These are phyloP conservation scores for Tridacna crocea DNA, from an alignment of 2,888 invertebrate species.

Conservation along the genomic window DNA sequence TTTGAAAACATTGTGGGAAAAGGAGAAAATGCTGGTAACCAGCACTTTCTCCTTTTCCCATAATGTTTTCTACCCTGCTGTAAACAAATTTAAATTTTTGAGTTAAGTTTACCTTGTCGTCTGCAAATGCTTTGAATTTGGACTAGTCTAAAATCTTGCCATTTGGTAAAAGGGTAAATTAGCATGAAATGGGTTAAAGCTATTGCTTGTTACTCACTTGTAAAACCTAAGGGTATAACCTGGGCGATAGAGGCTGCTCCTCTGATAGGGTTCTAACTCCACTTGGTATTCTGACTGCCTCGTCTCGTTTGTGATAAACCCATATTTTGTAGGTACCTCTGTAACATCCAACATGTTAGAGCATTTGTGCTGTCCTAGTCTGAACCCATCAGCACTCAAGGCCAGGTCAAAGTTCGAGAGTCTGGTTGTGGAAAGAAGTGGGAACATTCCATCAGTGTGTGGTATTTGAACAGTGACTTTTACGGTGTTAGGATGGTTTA, in stretches of 20 bases:
- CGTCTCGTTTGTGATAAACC: constrained; percentile 80
- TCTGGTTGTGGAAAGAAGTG: constrained; percentile 81
- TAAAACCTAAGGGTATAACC: constrained; percentile 81
- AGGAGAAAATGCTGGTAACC: too few relatives aligned
- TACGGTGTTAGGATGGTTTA: constrained; percentile 80
- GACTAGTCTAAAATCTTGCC: too few relatives aligned
- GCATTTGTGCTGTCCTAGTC: constrained; percentile 82
- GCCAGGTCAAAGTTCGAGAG: constrained; percentile 83
- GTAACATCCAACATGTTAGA: constrained; percentile 82
- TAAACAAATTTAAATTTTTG: too few relatives aligned
- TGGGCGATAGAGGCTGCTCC: constrained; percentile 71
- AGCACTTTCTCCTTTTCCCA: too few relatives aligned
- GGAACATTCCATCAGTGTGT: constrained; percentile 83
- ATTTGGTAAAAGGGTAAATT: too few relatives aligned
- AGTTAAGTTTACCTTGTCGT: too few relatives aligned
- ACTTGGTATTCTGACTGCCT: constrained; percentile 72
- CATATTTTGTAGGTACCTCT: constrained; percentile 74
- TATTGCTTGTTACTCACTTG: constrained; percentile 65
- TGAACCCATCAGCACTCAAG: constrained; percentile 80
- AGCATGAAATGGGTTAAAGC: too few relatives aligned
- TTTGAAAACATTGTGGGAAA: too few relatives aligned
- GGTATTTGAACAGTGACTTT: constrained; percentile 81
- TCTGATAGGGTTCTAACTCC: constrained; percentile 81
- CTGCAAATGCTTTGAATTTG: too few relatives aligned
- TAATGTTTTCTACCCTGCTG: too few relatives aligned